Percentiles rank a stretch among this genome's conserved stretches.
These are phyloP conservation scores for Mus spretus DNA, from an alignment of 2,797 vertebrate genomes.

Conservation along the genomic window DNA sequence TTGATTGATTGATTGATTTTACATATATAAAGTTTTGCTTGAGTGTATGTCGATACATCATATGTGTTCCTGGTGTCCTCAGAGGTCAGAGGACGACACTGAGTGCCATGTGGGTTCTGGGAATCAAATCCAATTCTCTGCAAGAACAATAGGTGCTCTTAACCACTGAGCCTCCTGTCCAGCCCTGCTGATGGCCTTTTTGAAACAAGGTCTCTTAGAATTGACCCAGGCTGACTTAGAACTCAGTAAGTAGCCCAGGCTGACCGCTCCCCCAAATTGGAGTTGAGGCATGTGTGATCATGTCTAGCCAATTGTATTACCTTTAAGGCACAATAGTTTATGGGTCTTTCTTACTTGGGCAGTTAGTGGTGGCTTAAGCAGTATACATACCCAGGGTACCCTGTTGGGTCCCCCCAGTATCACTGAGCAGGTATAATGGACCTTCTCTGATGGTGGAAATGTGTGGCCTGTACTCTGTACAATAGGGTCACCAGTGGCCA, in stretches of 20 bases:
- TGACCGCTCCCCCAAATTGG: neutral
- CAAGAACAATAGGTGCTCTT: neutral
- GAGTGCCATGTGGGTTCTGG: neutral
- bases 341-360: neutral
- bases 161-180: neutral
- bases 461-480: neutral
- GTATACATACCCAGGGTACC: neutral
- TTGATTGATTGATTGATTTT: neutral
- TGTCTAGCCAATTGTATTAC: neutral
- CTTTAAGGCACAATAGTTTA: slow-evolving; percentile 3
- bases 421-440: neutral
- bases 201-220: neutral
- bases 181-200: neutral
- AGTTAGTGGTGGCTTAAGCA: neutral
- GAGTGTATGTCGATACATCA: neutral
- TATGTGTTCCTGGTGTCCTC: neutral
- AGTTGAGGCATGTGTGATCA: neutral
- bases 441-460: neutral
- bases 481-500: neutral
- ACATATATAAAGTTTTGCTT: neutral
- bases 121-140: neutral
- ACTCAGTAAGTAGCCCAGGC: neutral
- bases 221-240: neutral
- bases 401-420: neutral
- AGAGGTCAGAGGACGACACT: neutral